Conservation (phyloP, 2,797 vertebrate species). For the Chrysocyon brachyurus region DNA sequence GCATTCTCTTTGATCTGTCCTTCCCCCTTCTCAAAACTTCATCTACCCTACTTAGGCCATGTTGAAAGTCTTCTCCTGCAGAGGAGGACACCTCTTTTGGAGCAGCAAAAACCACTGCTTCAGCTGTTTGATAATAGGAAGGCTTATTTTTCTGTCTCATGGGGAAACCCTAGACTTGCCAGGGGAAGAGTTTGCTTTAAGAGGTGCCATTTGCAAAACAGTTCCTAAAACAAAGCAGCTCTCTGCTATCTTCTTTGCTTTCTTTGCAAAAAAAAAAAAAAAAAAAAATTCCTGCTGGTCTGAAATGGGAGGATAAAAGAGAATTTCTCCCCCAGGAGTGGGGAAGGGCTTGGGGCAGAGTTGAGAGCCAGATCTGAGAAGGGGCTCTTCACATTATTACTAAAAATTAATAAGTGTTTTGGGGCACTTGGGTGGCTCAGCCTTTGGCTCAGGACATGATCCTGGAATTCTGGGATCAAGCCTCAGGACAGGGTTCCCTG, state of each 20-base stretch:
- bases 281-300: neutral
- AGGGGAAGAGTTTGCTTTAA: neutral
- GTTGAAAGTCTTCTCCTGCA: neutral
- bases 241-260: neutral
- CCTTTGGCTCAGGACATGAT: no score
- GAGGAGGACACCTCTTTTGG: no score
- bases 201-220: neutral
- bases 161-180: neutral
- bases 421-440: no score
- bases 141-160: neutral
- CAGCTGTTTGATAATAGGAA: neutral
- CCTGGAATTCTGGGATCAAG: no score
- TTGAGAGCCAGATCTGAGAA: neutral
- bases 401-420: neutral
- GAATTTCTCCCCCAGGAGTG: accelerated
- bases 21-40: neutral
- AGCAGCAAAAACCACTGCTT: neutral
- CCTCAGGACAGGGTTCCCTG: no score
- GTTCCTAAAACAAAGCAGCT: neutral
- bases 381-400: accelerated
- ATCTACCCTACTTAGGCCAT: neutral
- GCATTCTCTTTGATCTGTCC: neutral
- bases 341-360: neutral
- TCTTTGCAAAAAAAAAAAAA: neutral
- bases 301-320: no score